Base-by-base conservation (phyloP, 2,113 vertebrate species). In the Hippocampus zosterae region DNA sequence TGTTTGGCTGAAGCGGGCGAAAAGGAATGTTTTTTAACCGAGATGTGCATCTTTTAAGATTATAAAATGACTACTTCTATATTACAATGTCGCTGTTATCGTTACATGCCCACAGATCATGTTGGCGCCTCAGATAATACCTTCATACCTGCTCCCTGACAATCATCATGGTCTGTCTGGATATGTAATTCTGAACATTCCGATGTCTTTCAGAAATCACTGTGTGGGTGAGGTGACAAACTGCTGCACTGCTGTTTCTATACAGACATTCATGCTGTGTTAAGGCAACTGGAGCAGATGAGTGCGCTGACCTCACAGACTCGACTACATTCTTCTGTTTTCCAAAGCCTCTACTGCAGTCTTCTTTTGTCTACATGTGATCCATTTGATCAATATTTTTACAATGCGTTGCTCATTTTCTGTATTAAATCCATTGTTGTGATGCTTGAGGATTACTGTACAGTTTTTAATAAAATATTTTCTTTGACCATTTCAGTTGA, bases 351-450 rank as follows among this genome's bases (percentile, higher is more conserved):
- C 40, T 55, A 48, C 18, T 46, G 37, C n/a, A 56, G 65, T 72
- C 57, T 53, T 53, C 21, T 40, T 62, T 46, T 48, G 21, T 40
- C 52, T 78, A 44, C 21, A 70, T 83, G 77, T 81, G 79, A 81
- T 86, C 80, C 82, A 81, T 84, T 41, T 80, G 84, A 88, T 84
- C 74, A 74, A 53, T 69, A 33, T 73, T 52, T 83, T 79, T 12
- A 67, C 50, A 71, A n/a, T 46, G 11, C 70, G 25, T 55, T 68
- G 59, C 16, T 65, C 3, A 15, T 44, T 78, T 67, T 82, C 5
- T 84, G 25, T 65, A 77, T 75, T 84, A 77, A 84, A 85, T 27
- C 56, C 73, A 6, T 44, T 44, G 11, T 64, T 42, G 62, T 44
- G 40, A 64, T 23, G 10, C 12, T 57, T n/a, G 5, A 55, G 3